These are phyloP conservation scores for Larimichthys polyactis DNA, from an alignment of 2,113 vertebrate species.

Conservation along the genomic window DNA sequence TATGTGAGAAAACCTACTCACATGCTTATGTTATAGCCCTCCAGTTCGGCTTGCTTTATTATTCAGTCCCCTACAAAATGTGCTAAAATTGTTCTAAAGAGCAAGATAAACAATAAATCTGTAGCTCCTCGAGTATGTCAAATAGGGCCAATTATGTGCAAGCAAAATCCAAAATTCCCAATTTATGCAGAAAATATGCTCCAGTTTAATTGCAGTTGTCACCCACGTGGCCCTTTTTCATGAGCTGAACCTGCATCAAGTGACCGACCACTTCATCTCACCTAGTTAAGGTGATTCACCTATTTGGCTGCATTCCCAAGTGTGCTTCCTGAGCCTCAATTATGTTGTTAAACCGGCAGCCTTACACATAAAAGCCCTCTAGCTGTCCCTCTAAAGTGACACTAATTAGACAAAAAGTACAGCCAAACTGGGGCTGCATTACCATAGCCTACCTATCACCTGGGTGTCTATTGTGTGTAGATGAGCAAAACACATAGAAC, in stretches of 20 bases:
- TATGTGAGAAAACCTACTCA: slow-evolving; percentile 1
- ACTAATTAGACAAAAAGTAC: slow-evolving; percentile 75
- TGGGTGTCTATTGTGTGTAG: slow-evolving; percentile 42
- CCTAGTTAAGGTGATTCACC: slow-evolving; percentile 62
- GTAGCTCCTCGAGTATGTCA: slow-evolving; percentile 25
- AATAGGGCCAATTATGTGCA: slow-evolving; percentile 31
- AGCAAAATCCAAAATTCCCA: slow-evolving; percentile 21
- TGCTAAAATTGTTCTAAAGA: slow-evolving; percentile 21
- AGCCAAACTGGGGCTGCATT: slow-evolving; percentile 51
- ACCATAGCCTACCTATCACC: slow-evolving; percentile 52
- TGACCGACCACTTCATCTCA: slow-evolving; percentile 41
- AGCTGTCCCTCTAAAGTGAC: slow-evolving; percentile 62
- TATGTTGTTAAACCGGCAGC: slow-evolving; percentile 76
- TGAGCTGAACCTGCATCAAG: slow-evolving; percentile 33
- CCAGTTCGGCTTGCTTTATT: background rate
- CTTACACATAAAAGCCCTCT: slow-evolving; percentile 69
- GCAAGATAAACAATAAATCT: slow-evolving; percentile 25
- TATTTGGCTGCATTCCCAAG: slow-evolving; percentile 51
- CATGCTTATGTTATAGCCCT: background rate
- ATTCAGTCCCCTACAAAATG: slow-evolving; percentile 1
- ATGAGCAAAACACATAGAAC: slow-evolving; percentile 26
- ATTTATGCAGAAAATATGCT: slow-evolving; percentile 22
- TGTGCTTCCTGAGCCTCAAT: slow-evolving; percentile 62
- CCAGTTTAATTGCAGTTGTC: slow-evolving; percentile 28
- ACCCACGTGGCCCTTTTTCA: slow-evolving; percentile 39